Base-by-base conservation (phyloP, 2,888 invertebrate genomes). In the Sarcophaga rosellei region DNA sequence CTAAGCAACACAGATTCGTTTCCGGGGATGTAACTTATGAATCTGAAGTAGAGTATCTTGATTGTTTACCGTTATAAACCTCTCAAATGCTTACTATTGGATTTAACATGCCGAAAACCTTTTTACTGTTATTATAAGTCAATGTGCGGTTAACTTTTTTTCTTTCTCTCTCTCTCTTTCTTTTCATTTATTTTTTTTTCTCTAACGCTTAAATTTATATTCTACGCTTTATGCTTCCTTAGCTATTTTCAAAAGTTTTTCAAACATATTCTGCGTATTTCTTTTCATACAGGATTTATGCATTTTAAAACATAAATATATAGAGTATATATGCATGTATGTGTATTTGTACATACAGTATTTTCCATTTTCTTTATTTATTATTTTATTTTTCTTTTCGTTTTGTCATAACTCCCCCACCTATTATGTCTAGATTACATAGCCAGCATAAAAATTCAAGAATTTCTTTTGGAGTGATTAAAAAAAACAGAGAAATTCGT, bases 141-240 rank as follows among this genome's bases (percentile, higher is more conserved):
- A 80, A 79, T 82, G 79, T 80, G 86, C 80, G 83, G 76, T 83
- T 80, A 86, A 86, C 68, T 86, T 86, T 75, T 69, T 68, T 53
- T 53, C 35, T 35, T 35, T 35, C 35, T 53, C 15, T 12, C 17
- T 53, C 53, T 53, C 53, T 15, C 17, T 53, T 53, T 53, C 53
- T 5, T 53, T 53, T 17, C 15, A 15, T 53, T 53, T 53, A 17
- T 15, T 15, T 17, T 53, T 53, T 15, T 15, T 17, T 17, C 17
- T 17, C 15, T 53, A 53, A 69, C 57, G 63, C 63, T 69, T 63
- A 68, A 65, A 73, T 77, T 65, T 84, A 73, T 63, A 81, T 84
- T 76, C 68, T 57, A 79, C 81, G 72, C 76, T 84, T 84, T 79
- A 84, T 73, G 87, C 84, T 79, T 73, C 82, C 76, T 61, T 82